These are phyloP conservation scores for Craniophora ligustri DNA, from an alignment of 2,888 invertebrate genomes.

Conservation along the genomic window DNA sequence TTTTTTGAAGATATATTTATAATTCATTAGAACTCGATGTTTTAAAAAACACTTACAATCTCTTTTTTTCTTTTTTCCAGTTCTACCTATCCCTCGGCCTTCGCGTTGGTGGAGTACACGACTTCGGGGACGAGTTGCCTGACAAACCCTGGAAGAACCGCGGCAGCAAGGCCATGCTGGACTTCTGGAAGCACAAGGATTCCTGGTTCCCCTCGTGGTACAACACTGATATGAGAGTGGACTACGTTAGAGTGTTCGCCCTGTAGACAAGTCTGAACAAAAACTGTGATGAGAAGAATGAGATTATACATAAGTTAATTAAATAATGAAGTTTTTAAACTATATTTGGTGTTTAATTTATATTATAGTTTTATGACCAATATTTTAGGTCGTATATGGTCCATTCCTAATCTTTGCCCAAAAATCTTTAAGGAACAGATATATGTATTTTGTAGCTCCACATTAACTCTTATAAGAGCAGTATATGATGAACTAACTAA, in stretches of 20 bases:
- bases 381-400: no score
- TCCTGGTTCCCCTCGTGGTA: slow-evolving; percentile 91
- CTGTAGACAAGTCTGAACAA: slow-evolving; percentile 18
- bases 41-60: not conserved
- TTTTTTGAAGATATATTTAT: no score
- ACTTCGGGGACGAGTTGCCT: slow-evolving; percentile 89
- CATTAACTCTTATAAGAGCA: no score
- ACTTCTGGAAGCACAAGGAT: slow-evolving; percentile 90
- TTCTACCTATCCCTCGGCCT: slow-evolving; percentile 93
- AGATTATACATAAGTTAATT: slow-evolving; percentile 28
- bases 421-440: no score
- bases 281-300: slow-evolving; percentile 25
- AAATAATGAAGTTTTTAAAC: not conserved
- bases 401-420: no score
- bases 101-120: slow-evolving; percentile 93
- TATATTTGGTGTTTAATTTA: not conserved
- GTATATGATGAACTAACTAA: no score
- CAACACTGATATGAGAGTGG: slow-evolving; percentile 87
- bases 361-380: no score
- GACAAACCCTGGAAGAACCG: slow-evolving; percentile 94
- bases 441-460: no score
- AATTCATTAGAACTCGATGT: no score
- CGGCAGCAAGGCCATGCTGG: slow-evolving; percentile 89
- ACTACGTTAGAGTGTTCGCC: slow-evolving; percentile 90
- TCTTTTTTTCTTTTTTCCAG: slow-evolving; percentile 74